Conservation (phyloP, 1,140 invertebrate genomes). For the Trachymyrmex cornetzi region DNA sequence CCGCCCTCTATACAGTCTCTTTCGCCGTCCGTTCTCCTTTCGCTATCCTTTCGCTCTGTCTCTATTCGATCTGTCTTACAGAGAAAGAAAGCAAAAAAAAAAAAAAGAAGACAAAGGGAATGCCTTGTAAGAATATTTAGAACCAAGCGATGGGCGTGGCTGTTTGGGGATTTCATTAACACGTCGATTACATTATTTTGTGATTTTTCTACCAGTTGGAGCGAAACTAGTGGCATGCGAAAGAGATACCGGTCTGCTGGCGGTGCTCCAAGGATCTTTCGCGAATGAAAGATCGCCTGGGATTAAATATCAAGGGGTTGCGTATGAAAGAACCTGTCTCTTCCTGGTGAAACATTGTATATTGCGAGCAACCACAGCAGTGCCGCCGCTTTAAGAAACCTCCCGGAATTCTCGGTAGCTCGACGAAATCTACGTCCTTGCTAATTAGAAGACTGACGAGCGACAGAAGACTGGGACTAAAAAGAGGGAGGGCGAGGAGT, state of each 20-base stretch:
- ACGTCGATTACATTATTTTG: constrained; percentile 44
- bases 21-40: constrained; percentile 20
- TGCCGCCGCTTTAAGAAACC: constrained; percentile 57
- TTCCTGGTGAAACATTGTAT: constrained; percentile 40
- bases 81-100: constrained; percentile 32
- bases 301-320: constrained; percentile 65
- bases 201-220: constrained; percentile 27
- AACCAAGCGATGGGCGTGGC: neutral
- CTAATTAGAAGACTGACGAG: constrained; percentile 76
- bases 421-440: constrained; percentile 67
- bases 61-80: neutral
- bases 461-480: constrained; percentile 30
- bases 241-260: neutral
- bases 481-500: neutral
- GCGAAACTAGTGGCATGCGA: neutral
- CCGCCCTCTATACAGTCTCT: constrained; percentile 26
- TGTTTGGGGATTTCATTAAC: constrained; percentile 54
- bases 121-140: neutral
- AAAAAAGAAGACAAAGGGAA: neutral
- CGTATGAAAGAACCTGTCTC: constrained; percentile 22
- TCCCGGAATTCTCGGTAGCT: constrained; percentile 65
- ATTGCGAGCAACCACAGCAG: constrained; percentile 36
- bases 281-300: constrained; percentile 9
- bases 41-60: neutral
- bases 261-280: constrained; percentile 36